Conservation (phyloP, 2,888 invertebrate species). For the Oscheius sp. region DNA sequence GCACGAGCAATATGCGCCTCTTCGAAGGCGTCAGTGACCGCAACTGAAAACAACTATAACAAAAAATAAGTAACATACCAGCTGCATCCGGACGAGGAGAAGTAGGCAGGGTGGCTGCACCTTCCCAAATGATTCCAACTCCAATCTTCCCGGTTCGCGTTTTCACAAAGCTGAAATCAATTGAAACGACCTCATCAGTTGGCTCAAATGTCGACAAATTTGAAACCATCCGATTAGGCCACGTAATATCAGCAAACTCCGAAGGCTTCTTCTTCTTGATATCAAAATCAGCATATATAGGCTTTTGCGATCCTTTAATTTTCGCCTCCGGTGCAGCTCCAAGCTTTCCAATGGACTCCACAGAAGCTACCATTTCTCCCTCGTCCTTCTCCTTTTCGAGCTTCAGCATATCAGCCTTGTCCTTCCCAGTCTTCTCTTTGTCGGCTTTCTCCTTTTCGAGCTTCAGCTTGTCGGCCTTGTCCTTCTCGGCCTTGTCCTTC, state of each 20-base stretch:
- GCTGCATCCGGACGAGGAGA: constrained; percentile 29
- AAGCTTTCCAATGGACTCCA: background rate
- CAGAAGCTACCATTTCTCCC: background rate
- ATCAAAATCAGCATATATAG: constrained; percentile 15
- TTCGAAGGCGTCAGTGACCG: constrained; percentile 41
- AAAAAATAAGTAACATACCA: constrained; percentile 3
- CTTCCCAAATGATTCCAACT: constrained; percentile 57
- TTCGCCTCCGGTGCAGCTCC: background rate
- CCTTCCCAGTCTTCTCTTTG: constrained; percentile 1
- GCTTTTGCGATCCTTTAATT: constrained; percentile 17
- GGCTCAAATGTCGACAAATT: constrained; percentile 16
- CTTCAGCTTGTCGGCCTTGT: constrained; percentile 2
- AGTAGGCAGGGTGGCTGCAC: background rate
- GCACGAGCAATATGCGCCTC: constrained; percentile 38
- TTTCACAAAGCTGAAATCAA: constrained; percentile 40
- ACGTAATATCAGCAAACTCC: background rate
- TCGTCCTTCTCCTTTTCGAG: background rate
- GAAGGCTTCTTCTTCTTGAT: constrained; percentile 16
- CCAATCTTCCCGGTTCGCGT: constrained; percentile 56
- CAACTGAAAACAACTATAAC: constrained; percentile 33
- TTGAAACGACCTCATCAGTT: background rate
- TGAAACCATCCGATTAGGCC: constrained; percentile 23
- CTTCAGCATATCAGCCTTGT: constrained; percentile 1
- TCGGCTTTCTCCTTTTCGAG: constrained; percentile 15
- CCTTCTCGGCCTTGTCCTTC: constrained; percentile 21